Evolutionary conservation across 1,140 invertebrate genomes (phyloP).

Genomic region (Drosophila sp.): DNA sequence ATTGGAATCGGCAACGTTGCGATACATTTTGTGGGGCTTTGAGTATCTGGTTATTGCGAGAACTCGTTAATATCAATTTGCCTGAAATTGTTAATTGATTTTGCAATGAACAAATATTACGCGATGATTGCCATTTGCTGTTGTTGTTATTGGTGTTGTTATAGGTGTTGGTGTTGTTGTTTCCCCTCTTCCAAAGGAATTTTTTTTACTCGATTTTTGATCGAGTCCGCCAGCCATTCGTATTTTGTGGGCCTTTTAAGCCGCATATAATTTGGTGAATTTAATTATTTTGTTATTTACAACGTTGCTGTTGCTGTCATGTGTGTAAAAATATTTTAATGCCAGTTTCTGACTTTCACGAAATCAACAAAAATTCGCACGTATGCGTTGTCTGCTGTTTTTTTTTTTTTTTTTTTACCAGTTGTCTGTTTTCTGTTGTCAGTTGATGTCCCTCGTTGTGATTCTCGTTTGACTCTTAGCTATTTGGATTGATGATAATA

Average conservation of each 20-base stretch:
- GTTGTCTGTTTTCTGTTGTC: slow-evolving; percentile 14
- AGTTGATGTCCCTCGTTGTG: slow-evolving; percentile 14
- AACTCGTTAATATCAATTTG: slow-evolving; percentile 84
- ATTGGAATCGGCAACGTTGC: slow-evolving; percentile 37
- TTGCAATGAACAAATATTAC: slow-evolving; percentile 83
- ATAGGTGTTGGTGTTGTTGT: slow-evolving; percentile 24
- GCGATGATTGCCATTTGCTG: slow-evolving; percentile 59
- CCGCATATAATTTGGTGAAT: slow-evolving; percentile 63
- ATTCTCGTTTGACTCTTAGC: slow-evolving; percentile 35
- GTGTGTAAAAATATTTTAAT: slow-evolving; percentile 68
- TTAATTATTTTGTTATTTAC: slow-evolving; percentile 77
- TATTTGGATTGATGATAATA: slow-evolving; percentile 65
- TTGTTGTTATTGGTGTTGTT: slow-evolving; percentile 28
- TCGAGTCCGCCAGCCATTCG: slow-evolving; percentile 8
- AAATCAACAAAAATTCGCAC: slow-evolving; percentile 68
- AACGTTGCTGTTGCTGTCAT: slow-evolving; percentile 49
- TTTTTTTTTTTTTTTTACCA: too few species aligned
- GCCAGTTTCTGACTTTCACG: slow-evolving; percentile 66
- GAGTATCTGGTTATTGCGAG: slow-evolving; percentile 69
- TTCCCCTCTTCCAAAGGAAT: slow-evolving; percentile 47
- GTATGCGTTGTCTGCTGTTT: slow-evolving; percentile 48
- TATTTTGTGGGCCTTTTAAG: slow-evolving; percentile 54
- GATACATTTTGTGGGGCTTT: slow-evolving; percentile 37
- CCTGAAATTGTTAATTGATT: slow-evolving; percentile 82
- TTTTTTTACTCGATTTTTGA: slow-evolving; percentile 47